Evolutionary conservation across 1,140 invertebrate species (phyloP), one percentile per base, ranked within the genome.

Genomic region (Drosophila hydei): DNA sequence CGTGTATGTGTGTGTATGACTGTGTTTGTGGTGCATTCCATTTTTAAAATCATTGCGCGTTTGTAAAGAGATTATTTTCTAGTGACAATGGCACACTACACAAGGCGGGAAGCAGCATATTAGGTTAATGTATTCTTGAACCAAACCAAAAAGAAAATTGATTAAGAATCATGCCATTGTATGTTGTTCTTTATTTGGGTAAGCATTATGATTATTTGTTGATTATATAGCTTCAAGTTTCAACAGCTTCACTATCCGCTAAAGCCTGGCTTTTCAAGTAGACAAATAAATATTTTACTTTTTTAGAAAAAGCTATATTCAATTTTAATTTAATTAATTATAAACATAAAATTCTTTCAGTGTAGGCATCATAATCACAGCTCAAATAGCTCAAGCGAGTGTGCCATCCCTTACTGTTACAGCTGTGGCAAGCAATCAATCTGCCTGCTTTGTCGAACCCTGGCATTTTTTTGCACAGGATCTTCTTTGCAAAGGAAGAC

Each of bases 61-160:
- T 62, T 30, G 16, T 62, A 62, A 61, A 75, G 72, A 78, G 79
- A 84, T 72, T 69, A 70, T 58, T 62, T 33, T 54, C 68, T 63
- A 85, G 47, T 79, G 80, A 75, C 79, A 65, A 70, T 63, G 62
- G 45, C 58, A 63, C 60, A 42, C 76, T 75, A 42, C 61, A 43
- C 12, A 18, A 1, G n/a, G 16, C 7, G 6, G 2, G 16, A 18
- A 14, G 3, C 11, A 27, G 43, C 64, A 67, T 51, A 67, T 60
- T 1, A 8, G 43, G 3, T 9, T 11, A 16, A 1, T 14, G 3
- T 18, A 33, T 12, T 21, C 11, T 38, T 42, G 19, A 60, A 18
- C 25, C 43, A 12, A 16, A 16, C 18, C 55, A 19, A 51, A 21
- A 12, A 58, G 16, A 25, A 40, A 14, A 16, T 25, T 56, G n/a